phyloP scores from a whole-genome alignment of 2,113 vertebrate species.

The Litocranius walleri region DNA sequence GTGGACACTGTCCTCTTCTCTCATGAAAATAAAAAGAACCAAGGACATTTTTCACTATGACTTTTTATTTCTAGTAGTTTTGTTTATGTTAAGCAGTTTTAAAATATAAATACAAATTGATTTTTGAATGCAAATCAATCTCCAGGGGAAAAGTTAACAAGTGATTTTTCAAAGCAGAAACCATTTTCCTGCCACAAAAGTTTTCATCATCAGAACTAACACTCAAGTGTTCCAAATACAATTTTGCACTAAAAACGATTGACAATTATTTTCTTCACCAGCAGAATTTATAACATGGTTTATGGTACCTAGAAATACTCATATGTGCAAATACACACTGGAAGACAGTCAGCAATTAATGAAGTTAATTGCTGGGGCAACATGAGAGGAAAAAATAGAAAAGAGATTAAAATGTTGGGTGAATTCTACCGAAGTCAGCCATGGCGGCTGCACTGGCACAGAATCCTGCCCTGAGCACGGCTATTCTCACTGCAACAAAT shows the following conservation, averaged over 20 bases:
- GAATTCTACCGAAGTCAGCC: constrained; percentile 77
- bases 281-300: constrained; percentile 68
- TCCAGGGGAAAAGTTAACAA: constrained; percentile 67
- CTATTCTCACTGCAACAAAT: constrained; percentile 75
- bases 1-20: constrained; percentile 74
- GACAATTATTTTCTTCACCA: constrained; percentile 76
- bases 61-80: constrained; percentile 71
- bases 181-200: constrained; percentile 76
- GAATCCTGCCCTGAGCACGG: constrained; percentile 74
- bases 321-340: constrained; percentile 71
- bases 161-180: constrained; percentile 76
- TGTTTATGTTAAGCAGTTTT: constrained; percentile 77
- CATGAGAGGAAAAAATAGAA: constrained; percentile 37
- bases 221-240: constrained; percentile 78
- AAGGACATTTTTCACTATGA: constrained; percentile 74
- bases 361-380: constrained; percentile 72
- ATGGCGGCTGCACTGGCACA: constrained; percentile 74
- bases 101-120: constrained; percentile 65
- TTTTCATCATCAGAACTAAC: constrained; percentile 75
- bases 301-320: constrained; percentile 68
- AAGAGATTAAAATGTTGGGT: constrained; percentile 67
- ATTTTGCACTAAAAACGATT: constrained; percentile 82
- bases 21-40: constrained; percentile 71
- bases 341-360: constrained; percentile 75
- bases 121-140: constrained; percentile 77